Conservation (phyloP, 2,797 vertebrate genomes). For the Myotis planiceps region DNA sequence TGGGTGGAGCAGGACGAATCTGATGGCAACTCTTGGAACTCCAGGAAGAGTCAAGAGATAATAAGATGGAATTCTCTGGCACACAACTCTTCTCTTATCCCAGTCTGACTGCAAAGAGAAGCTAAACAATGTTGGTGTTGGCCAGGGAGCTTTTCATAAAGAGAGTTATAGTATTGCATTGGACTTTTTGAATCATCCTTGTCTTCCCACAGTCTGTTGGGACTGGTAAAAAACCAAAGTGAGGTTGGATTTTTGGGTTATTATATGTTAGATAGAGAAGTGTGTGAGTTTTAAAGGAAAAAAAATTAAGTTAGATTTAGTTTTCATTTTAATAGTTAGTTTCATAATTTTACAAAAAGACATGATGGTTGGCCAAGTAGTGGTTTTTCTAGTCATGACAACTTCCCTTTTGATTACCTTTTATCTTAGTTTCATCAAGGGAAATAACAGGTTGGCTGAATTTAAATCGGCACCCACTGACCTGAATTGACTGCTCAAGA, state of each 20-base stretch:
- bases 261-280: neutral
- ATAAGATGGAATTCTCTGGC: neutral
- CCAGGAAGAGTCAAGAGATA: neutral
- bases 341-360: neutral
- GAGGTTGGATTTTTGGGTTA: neutral
- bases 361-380: neutral
- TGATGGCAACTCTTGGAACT: neutral
- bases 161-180: neutral
- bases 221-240: neutral
- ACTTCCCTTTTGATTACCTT: neutral
- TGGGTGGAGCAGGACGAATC: neutral
- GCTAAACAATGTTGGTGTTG: neutral
- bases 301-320: neutral
- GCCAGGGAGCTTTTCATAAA: neutral
- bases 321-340: neutral
- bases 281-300: neutral
- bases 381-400: neutral
- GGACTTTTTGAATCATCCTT: neutral
- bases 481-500: neutral
- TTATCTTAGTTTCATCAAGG: neutral
- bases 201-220: neutral
- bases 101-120: neutral
- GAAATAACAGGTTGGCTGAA: neutral
- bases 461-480: neutral
- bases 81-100: neutral